Evolutionary conservation across 1,140 invertebrate genomes (phyloP).

Genomic region (Reticulitermes speratus): DNA sequence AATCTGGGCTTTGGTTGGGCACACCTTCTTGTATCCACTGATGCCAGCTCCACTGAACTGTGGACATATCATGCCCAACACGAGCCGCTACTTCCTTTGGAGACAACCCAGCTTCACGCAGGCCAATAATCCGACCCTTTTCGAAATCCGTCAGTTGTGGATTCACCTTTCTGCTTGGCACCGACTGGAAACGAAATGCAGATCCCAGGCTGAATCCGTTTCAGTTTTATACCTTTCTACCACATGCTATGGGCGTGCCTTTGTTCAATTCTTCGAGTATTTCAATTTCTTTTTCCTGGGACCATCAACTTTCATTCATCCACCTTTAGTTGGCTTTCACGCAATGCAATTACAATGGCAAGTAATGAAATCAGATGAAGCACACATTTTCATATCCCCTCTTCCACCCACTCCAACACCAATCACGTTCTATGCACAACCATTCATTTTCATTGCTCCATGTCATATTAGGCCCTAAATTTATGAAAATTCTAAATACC

Average conservation of each 20-base stretch:
- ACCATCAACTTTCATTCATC: neutral
- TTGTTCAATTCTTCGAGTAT: too few relatives aligned
- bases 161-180: neutral
- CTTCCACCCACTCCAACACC: too few relatives aligned
- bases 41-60: neutral
- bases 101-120: constrained; percentile 3
- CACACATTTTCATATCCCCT: too few relatives aligned
- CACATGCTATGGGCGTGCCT: neutral
- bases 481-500: too few relatives aligned
- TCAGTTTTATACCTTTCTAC: neutral
- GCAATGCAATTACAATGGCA: constrained; percentile 11
- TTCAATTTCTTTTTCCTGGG: neutral
- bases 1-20: neutral
- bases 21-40: neutral
- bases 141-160: constrained; percentile 1
- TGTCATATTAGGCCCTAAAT: too few relatives aligned
- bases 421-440: too few relatives aligned
- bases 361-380: neutral
- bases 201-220: neutral
- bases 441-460: too few relatives aligned
- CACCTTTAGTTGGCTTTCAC: neutral
- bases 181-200: constrained; percentile 14
- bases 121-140: neutral
- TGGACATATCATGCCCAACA: neutral
- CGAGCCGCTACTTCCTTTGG: neutral